Evolutionary conservation across 2,888 invertebrate genomes (phyloP), one percentile per base, ranked within the genome.

Genomic region (Apodemia mormo): DNA sequence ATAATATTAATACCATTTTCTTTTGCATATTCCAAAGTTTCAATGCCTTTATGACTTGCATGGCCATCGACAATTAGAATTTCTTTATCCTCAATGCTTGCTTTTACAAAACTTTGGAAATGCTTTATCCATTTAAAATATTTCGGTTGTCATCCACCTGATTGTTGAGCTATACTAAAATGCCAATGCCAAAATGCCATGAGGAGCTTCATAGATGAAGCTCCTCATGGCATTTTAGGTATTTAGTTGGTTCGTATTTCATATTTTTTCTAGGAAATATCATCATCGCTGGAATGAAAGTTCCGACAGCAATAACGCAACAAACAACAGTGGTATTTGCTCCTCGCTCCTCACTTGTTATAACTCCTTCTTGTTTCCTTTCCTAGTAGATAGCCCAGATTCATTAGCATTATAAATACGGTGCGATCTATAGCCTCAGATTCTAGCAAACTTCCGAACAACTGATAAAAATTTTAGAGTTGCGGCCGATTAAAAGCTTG

Each of bases 341-440:
- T 52, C 70, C 72, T 4, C 70, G 22, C 33, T 70, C 72, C 2
- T 83, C 85, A 68, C 84, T 85, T 37, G 82, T 85, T 29, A 86
- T 49, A 66, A 76, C 73, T 7, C 82, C 85, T 64, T 33, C 33
- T 33, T 33, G 2, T 2, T 2, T 33, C 90, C 82, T 77, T 88
- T 85, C 1, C 88, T 87, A 3, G 86, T 90, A 40, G 85, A 82
- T 7, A 87, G 72, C 0, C 81, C 84, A 37, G 85, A 83, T 76
- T 90, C 86, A 76, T 88, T 86, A 8, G 68, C 70, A 43, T 75
- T 73, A 67, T 80, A 87, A 67, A 88, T 82, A 65, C 76, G 66
- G 12, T 71, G 68, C 22, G 58, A 66, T 5, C 14, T 7, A 12
- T 45, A n/a, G 40, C 58, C 14, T 9, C 12, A 66, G 58, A 33